Conservation (phyloP, 2,113 vertebrate genomes). For the Fulica atra region DNA sequence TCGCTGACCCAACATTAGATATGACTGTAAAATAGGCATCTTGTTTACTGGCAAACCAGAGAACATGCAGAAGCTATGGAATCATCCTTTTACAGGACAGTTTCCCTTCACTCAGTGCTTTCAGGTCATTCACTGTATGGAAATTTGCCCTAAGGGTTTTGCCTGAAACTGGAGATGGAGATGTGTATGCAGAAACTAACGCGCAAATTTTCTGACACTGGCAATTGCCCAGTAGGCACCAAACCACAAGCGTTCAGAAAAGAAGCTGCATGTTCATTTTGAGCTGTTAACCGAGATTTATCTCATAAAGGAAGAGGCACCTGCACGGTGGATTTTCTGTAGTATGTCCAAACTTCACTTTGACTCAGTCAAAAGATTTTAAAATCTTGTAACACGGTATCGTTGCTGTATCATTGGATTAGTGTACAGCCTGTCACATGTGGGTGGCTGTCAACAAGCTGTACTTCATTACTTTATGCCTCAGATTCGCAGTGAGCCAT, state of each 20-base stretch:
- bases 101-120: neutral
- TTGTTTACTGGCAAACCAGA: neutral
- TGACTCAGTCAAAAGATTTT: neutral
- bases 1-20: neutral
- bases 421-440: slow-evolving; percentile 27
- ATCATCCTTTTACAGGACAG: neutral
- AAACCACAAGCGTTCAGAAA: neutral
- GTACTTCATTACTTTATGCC: slow-evolving; percentile 44
- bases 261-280: neutral
- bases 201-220: neutral
- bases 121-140: neutral
- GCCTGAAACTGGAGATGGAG: neutral
- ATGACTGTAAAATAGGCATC: neutral
- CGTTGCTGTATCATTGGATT: neutral
- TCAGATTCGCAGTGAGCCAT: slow-evolving; percentile 52
- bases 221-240: neutral
- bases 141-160: neutral
- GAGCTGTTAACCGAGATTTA: neutral
- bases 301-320: neutral
- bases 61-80: neutral
- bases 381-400: neutral
- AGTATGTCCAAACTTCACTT: neutral
- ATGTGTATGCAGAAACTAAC: neutral
- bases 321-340: neutral
- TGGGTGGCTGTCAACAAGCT: slow-evolving; percentile 54